phyloP scores from a whole-genome alignment of 2,797 vertebrate genomes.

The Enoplosus armatus region DNA sequence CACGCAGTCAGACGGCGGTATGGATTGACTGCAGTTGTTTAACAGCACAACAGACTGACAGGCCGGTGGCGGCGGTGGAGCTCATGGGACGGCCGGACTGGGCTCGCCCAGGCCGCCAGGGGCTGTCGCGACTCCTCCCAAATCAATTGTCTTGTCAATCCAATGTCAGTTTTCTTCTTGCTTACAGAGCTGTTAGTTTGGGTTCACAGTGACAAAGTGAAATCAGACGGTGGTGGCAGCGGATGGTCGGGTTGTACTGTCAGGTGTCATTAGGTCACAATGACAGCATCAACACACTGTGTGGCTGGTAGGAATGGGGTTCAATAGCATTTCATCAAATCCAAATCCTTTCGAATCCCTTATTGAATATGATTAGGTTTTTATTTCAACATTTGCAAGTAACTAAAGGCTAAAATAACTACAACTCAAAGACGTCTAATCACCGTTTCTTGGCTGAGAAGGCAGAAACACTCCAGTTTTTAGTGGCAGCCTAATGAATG shows the following conservation, averaged over 20 bases:
- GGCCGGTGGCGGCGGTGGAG: background rate
- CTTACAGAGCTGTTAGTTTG: conserved; percentile 30
- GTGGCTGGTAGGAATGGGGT: background rate
- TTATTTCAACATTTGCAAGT: background rate
- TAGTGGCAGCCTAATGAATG: background rate
- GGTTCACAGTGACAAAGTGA: conserved; percentile 9
- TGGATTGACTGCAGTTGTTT: conserved; percentile 67
- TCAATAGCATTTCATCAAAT: background rate
- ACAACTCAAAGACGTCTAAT: background rate
- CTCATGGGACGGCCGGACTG: conserved; percentile 14
- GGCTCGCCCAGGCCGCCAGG: conserved; percentile 21
- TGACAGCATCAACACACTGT: background rate
- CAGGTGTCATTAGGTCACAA: conserved; percentile 26
- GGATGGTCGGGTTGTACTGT: background rate
- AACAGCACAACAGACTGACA: conserved; percentile 67
- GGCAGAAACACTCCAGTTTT: background rate
- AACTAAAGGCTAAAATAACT: background rate
- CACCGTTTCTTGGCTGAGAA: background rate
- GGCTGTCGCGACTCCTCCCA: conserved; percentile 47
- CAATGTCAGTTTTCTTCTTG: conserved; percentile 4
- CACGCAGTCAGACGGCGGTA: conserved; percentile 42
- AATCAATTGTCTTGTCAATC: conserved; percentile 60
- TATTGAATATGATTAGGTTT: background rate
- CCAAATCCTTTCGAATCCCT: background rate
- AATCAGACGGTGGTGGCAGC: background rate